phyloP scores from a whole-genome alignment of 2,113 vertebrate species.

The Acrocephalus arundinaceus region DNA sequence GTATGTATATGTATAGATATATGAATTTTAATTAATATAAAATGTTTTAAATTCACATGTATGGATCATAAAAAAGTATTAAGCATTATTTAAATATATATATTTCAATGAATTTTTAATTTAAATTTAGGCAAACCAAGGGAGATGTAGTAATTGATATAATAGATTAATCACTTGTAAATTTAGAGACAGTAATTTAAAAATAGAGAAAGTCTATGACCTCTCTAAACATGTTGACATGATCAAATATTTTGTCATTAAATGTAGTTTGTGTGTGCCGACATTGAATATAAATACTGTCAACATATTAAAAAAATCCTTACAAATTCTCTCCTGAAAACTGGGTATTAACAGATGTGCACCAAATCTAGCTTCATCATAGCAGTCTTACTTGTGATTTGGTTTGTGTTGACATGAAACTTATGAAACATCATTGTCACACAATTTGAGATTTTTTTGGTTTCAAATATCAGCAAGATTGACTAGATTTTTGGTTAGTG shows the following conservation, averaged over 20 bases:
- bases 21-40: not conserved
- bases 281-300: not conserved
- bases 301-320: not conserved
- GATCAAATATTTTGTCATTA: not conserved
- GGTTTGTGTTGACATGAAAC: not conserved
- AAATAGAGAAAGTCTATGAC: not conserved
- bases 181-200: not conserved
- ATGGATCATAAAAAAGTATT: not conserved
- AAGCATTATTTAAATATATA: not conserved
- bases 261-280: too few species aligned
- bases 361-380: not conserved
- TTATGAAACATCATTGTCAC: not conserved
- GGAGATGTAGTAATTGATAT: not conserved
- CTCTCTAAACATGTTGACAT: not conserved
- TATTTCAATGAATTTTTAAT: not conserved
- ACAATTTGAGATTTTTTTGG: not conserved
- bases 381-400: not conserved
- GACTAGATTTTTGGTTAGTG: not conserved
- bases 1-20: not conserved
- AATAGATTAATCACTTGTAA: not conserved
- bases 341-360: not conserved
- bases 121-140: not conserved
- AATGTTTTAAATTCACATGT: not conserved
- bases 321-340: not conserved
- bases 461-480: not conserved